Percentiles rank a stretch among this genome's conserved stretches.
These are phyloP conservation scores for Tamandua tetradactyla DNA, from an alignment of 2,797 vertebrate species.

Conservation along the genomic window DNA sequence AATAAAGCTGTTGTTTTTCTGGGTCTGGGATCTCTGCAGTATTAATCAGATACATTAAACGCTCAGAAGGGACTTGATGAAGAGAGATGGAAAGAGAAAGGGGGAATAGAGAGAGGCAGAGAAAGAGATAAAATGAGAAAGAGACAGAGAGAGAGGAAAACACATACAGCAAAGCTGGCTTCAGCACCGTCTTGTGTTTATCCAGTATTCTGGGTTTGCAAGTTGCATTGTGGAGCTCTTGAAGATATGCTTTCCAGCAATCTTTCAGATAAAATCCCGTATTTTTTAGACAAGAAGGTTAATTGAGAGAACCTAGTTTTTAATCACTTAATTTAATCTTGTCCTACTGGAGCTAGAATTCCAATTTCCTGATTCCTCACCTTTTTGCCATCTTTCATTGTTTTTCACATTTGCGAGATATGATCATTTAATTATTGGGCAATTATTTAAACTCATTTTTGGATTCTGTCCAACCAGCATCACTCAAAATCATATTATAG, in stretches of 20 bases:
- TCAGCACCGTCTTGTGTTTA: constrained; percentile 30
- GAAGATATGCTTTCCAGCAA: background rate
- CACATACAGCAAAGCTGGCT: background rate
- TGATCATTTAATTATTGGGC: background rate
- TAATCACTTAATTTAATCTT: constrained; percentile 57
- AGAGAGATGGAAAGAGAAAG: background rate
- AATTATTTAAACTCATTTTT: background rate
- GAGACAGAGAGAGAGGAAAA: background rate
- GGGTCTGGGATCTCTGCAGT: background rate
- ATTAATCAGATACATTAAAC: background rate
- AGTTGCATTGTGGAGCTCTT: background rate
- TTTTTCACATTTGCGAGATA: constrained; percentile 13
- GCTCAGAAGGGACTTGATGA: background rate
- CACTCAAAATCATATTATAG: background rate
- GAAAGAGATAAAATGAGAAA: too few species aligned
- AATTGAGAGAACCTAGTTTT: background rate
- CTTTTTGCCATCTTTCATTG: background rate
- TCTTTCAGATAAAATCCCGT: background rate
- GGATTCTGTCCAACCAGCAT: background rate
- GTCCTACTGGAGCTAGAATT: background rate
- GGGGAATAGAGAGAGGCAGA: background rate
- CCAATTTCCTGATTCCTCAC: constrained; percentile 2
- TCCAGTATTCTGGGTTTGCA: background rate
- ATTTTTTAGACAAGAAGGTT: background rate
- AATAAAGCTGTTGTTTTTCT: background rate